Conservation (phyloP, 2,888 invertebrate species). For the Clistopyga incitator region DNA sequence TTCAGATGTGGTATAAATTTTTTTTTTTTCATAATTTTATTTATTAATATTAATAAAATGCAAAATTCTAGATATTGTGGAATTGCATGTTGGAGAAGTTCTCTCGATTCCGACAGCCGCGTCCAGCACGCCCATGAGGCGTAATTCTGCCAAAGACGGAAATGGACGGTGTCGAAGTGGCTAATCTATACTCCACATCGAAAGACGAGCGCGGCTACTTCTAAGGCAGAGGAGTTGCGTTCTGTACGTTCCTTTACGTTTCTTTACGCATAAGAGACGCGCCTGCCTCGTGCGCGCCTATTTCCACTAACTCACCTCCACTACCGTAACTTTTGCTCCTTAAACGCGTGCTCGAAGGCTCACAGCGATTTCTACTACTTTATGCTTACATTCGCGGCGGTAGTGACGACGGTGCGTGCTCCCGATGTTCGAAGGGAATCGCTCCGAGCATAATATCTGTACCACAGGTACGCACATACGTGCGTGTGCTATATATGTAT, state of each 20-base stretch:
- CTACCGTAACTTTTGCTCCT: slow-evolving; percentile 41
- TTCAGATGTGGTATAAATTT: no score
- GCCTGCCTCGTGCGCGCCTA: slow-evolving; percentile 5
- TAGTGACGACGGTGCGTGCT: slow-evolving; percentile 28
- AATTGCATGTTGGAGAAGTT: not conserved
- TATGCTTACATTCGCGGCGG: slow-evolving; percentile 15
- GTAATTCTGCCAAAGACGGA: slow-evolving; percentile 60
- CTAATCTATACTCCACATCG: slow-evolving; percentile 22
- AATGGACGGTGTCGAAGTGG: slow-evolving; percentile 59
- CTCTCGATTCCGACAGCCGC: slow-evolving; percentile 40
- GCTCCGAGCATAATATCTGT: slow-evolving; percentile 53
- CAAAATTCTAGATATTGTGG: no score
- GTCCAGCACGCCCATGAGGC: slow-evolving; percentile 4
- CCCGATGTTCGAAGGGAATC: slow-evolving; percentile 56
- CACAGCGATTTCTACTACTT: slow-evolving; percentile 45
- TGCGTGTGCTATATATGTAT: no score
- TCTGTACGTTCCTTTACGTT: slow-evolving; percentile 13
- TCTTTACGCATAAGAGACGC: slow-evolving; percentile 10
- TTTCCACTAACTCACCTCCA: slow-evolving; percentile 17
- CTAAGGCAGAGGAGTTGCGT: slow-evolving; percentile 21
- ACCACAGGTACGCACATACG: slow-evolving; percentile 26
- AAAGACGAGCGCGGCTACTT: slow-evolving; percentile 13
- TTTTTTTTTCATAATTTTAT: no score
- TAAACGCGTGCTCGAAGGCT: slow-evolving; percentile 27
- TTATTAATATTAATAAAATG: no score